phyloP scores from a whole-genome alignment of 2,888 invertebrate genomes.

The Rotaria sp. region DNA sequence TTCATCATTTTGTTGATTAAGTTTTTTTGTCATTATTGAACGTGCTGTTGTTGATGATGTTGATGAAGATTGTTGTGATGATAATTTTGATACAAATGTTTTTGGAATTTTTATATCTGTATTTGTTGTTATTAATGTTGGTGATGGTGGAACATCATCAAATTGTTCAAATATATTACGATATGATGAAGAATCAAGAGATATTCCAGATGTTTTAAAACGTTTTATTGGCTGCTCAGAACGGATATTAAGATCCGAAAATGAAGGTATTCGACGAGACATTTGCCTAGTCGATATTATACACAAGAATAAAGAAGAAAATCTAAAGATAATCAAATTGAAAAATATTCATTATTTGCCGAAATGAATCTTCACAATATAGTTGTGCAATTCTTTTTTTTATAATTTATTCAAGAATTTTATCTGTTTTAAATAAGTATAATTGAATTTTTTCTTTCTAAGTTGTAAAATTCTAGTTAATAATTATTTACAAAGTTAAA shows the following conservation, averaged over 20 bases:
- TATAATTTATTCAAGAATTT: too few species aligned
- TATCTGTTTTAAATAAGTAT: too few species aligned
- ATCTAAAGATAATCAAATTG: neutral
- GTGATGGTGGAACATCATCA: neutral
- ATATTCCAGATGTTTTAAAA: neutral
- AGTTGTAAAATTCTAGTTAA: too few species aligned
- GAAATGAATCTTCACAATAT: too few species aligned
- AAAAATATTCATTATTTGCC: too few species aligned
- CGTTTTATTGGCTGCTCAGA: neutral
- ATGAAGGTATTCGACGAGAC: conserved; percentile 4
- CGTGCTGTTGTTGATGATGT: conserved; percentile 10
- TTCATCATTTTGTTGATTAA: neutral
- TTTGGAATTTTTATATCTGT: neutral
- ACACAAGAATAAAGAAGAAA: neutral
- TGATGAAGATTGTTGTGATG: neutral
- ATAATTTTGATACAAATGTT: neutral
- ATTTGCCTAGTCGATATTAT: neutral
- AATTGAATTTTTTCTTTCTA: too few species aligned
- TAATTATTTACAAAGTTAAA: too few species aligned
- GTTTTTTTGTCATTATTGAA: neutral
- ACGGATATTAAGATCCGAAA: neutral
- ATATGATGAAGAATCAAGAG: neutral
- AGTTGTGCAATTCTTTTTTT: too few species aligned
- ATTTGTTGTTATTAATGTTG: neutral
- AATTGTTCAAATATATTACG: conserved; percentile 21